Evolutionary conservation across 2,113 vertebrate species (phyloP), one percentile per base, ranked within the genome.

Genomic region (Protomyctophum bolini): DNA sequence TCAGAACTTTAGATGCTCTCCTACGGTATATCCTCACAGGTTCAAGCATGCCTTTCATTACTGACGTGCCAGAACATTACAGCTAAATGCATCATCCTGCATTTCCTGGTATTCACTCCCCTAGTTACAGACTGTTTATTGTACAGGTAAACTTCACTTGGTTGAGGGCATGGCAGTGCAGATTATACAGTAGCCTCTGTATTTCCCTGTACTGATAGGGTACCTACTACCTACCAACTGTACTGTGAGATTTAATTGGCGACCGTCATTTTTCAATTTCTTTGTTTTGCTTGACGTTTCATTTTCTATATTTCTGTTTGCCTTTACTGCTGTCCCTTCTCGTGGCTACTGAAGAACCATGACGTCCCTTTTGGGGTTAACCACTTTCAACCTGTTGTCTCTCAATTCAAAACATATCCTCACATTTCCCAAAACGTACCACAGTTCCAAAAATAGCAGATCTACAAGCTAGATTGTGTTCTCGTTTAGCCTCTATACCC

Each of bases 1-100:
- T 21, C 21, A 21, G 21, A 21, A 21, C 21, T 21, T 21, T 21
- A 21, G 50, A 52, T 52, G 50, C 9, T 52, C 50, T 52, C 12
- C 50, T 41, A 41, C 33, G 5, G 33, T 10, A 56, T 9, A 33
- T 52, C 41, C 28, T 49, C 41, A 77, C 78, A 83, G n/a, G 83
- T 57, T 73, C 28, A 66, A 60, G 77, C 84, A 80, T 70, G 79
- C 69, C 10, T 12, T n/a, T 11, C 21, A 49, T 12, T 1, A 21
- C 1, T 6, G 4, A 21, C 12, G 14, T 66, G 45, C 72, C 12
- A 68, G 14, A 56, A 1, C 0, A 14, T 54, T 41, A 45, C 56
- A 72, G 68, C 76, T 51, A n/a, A 14, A 52, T 10, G 0, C 2
- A 54, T 66, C 59, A 15, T 12, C 60, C 55, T 2, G 4, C 14